Evolutionary conservation across 2,797 vertebrate genomes (phyloP).

Genomic region (Anableps anableps): DNA sequence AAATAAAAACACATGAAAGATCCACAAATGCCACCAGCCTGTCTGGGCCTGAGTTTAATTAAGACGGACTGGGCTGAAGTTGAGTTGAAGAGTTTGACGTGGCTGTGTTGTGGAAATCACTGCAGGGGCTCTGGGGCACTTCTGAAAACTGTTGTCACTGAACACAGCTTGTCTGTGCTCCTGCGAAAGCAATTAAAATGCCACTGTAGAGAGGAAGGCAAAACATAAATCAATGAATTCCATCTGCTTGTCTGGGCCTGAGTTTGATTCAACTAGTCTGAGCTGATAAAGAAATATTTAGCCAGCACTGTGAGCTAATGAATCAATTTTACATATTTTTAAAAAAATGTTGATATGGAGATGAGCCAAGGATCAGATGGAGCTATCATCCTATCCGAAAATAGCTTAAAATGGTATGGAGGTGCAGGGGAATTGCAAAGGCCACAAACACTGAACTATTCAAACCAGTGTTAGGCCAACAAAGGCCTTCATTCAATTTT

Average conservation of each 20-base stretch:
- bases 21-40: constrained; percentile 1
- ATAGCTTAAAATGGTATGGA: neutral
- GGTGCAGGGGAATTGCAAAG: neutral
- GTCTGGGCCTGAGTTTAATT: constrained; percentile 18
- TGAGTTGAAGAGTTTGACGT: constrained; percentile 1
- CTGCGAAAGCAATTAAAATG: neutral
- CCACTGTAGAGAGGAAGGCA: neutral
- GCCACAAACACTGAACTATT: neutral
- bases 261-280: constrained; percentile 2
- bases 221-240: neutral
- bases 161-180: neutral
- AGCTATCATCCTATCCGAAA: neutral
- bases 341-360: neutral
- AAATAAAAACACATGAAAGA: neutral
- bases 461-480: neutral
- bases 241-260: neutral
- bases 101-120: neutral
- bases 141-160: neutral
- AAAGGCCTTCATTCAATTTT: constrained; percentile 1
- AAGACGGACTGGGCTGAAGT: neutral
- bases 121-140: neutral
- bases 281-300: neutral
- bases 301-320: neutral
- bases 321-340: neutral
- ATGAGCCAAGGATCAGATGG: neutral